These are phyloP conservation scores for Leptinotarsa haldemani DNA, from an alignment of 2,888 invertebrate genomes.

Conservation along the genomic window DNA sequence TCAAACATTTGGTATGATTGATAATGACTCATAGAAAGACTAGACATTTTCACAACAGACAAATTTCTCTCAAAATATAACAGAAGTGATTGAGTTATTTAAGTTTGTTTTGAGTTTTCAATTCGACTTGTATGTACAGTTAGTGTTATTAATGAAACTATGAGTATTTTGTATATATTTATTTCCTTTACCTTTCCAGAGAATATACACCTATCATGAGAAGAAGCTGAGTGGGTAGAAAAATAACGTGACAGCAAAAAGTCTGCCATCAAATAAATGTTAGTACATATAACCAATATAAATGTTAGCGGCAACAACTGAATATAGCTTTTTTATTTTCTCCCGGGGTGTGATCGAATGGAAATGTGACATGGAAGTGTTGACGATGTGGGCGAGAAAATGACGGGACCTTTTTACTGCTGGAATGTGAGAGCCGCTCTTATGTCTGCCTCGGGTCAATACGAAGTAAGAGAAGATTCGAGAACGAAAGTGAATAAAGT, in stretches of 20 bases:
- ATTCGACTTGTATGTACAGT: no score
- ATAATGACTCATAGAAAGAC: no score
- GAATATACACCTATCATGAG: no score
- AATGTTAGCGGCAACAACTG: slow-evolving; percentile 2
- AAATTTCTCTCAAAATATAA: no score
- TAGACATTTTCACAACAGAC: no score
- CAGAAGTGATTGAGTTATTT: no score
- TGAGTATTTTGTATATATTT: no score
- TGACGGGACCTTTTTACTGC: neutral
- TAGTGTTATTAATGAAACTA: no score
- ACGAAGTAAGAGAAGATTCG: neutral
- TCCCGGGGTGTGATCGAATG: neutral
- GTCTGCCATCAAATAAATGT: neutral
- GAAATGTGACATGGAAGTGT: slow-evolving; percentile 1
- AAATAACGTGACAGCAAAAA: neutral
- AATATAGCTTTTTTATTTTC: neutral
- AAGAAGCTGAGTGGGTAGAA: no score
- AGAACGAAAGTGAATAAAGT: slow-evolving; percentile 3
- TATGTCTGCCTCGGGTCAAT: neutral
- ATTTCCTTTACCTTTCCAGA: no score
- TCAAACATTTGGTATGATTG: no score
- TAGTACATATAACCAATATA: neutral
- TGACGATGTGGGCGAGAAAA: slow-evolving; percentile 1
- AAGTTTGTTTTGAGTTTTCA: no score
- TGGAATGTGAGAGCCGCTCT: neutral